A percentile compares a stretch with the other conserved stretches of the same genome.
phyloP scores from a whole-genome alignment of 2,888 invertebrate species.

The Exephanes ischioxanthus region DNA sequence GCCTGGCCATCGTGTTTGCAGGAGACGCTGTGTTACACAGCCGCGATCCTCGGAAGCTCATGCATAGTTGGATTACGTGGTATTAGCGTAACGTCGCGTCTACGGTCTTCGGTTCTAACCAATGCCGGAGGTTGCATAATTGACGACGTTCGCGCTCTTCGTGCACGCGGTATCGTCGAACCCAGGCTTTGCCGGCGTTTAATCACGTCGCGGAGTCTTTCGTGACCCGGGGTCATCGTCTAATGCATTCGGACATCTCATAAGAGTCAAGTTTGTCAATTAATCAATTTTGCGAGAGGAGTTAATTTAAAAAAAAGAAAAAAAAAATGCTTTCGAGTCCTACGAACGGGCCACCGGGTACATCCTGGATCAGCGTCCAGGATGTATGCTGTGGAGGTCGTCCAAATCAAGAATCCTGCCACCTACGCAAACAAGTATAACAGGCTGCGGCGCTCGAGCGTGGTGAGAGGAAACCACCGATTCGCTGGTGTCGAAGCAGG shows the following conservation, averaged over 20 bases:
- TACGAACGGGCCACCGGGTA: constrained; percentile 3
- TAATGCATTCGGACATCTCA: constrained; percentile 8
- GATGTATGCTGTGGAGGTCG: constrained; percentile 59
- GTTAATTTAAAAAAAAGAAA: background rate
- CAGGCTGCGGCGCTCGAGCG: constrained; percentile 36
- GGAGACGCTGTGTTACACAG: constrained; percentile 11
- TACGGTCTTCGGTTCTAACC: constrained; percentile 51
- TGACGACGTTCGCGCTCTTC: constrained; percentile 40
- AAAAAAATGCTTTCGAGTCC: background rate
- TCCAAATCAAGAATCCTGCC: constrained; percentile 50
- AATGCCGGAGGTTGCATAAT: constrained; percentile 65
- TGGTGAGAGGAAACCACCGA: constrained; percentile 18
- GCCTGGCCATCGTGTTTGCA: constrained; percentile 26
- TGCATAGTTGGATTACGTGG: constrained; percentile 59
- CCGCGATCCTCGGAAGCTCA: constrained; percentile 58
- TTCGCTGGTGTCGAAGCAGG: constrained; percentile 29
- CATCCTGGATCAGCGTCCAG: constrained; percentile 45
- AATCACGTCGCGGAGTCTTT: constrained; percentile 50
- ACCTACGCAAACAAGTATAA: constrained; percentile 61
- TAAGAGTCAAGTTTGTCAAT: background rate
- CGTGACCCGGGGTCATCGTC: constrained; percentile 39
- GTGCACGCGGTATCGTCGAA: constrained; percentile 43
- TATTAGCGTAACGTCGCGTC: constrained; percentile 58
- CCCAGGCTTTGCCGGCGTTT: constrained; percentile 44
- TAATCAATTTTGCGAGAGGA: background rate